Evolutionary conservation across 1,140 invertebrate genomes (phyloP).

Genomic region (Trichonephila clavipes): DNA sequence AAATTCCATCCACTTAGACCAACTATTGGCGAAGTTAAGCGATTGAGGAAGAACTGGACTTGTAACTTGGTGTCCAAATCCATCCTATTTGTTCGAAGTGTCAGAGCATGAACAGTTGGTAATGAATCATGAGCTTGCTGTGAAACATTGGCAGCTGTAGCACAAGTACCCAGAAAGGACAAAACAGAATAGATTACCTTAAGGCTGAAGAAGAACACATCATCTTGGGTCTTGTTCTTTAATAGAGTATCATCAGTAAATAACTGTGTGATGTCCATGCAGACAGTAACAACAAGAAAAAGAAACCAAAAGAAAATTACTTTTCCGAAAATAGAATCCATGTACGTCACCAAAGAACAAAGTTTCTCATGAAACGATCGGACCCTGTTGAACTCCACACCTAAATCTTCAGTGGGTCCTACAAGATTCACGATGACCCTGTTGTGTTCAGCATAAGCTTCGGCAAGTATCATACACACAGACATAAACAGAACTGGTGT

Average conservation of each 20-base stretch:
- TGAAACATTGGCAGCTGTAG: constrained; percentile 75
- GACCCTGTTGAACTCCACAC: constrained; percentile 61
- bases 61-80: constrained; percentile 77
- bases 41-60: constrained; percentile 76
- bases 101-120: constrained; percentile 75
- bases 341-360: constrained; percentile 73
- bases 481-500: constrained; percentile 77
- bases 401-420: constrained; percentile 63
- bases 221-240: constrained; percentile 76
- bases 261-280: constrained; percentile 77
- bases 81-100: constrained; percentile 71
- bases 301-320: constrained; percentile 77
- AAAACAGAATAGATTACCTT: constrained; percentile 77
- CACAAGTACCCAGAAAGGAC: constrained; percentile 76
- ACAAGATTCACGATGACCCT: constrained; percentile 62
- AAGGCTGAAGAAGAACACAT: constrained; percentile 77
- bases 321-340: constrained; percentile 76
- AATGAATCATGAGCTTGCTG: constrained; percentile 76
- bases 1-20: constrained; percentile 78
- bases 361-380: constrained; percentile 77
- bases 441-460: constrained; percentile 76
- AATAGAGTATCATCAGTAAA: constrained; percentile 77
- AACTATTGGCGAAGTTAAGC: constrained; percentile 73
- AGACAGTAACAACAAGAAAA: constrained; percentile 72
- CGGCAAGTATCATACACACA: constrained; percentile 75